Percentiles rank a stretch among this genome's conserved stretches.
Conservation (phyloP, 2,113 vertebrate species). For the Aspiorhynchus laticeps region DNA sequence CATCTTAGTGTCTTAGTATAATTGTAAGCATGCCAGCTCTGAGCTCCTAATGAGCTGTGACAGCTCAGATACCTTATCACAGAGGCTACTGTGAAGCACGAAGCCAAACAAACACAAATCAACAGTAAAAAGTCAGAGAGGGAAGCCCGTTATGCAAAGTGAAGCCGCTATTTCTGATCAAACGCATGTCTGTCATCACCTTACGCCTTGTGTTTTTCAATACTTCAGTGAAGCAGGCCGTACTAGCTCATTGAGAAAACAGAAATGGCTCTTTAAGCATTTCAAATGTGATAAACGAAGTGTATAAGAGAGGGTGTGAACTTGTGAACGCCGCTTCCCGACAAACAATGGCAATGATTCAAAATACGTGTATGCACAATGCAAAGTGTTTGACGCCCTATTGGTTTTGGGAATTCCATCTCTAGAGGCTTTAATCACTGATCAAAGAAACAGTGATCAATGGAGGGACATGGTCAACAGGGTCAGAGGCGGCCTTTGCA, state of each 20-base stretch:
- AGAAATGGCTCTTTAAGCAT: background rate
- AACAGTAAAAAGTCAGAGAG: conserved; percentile 45
- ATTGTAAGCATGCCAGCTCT: conserved; percentile 32
- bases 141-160: background rate
- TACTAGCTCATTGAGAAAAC: background rate
- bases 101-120: conserved; percentile 61
- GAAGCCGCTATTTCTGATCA: background rate
- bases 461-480: background rate
- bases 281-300: background rate
- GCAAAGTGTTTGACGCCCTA: background rate
- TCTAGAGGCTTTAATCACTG: conserved; percentile 31
- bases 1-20: conserved; percentile 42
- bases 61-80: conserved; percentile 71
- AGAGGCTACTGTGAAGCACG: conserved; percentile 68
- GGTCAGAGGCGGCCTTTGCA: conserved; percentile 17
- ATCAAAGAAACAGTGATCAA: conserved; percentile 26
- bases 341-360: background rate
- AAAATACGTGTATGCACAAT: background rate
- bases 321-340: background rate
- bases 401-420: background rate
- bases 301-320: background rate
- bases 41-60: conserved; percentile 70
- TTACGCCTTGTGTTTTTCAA: background rate
- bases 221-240: background rate
- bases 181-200: background rate